Evolutionary conservation across 2,113 vertebrate genomes (phyloP).

Genomic region (Tympanuchus pallidicinctus): DNA sequence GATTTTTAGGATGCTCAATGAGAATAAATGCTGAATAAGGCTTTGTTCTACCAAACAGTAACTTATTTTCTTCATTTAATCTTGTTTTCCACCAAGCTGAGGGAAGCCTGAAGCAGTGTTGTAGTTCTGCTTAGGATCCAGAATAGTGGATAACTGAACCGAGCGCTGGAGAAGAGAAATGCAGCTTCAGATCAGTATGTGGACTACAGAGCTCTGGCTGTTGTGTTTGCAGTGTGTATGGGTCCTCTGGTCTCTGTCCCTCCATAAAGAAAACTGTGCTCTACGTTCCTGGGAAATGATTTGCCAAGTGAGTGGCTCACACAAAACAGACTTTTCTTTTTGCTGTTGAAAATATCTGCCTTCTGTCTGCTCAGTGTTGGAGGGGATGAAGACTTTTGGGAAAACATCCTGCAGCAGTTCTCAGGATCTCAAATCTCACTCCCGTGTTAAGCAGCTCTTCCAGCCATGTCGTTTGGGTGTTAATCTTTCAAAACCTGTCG

Average conservation of each 20-base stretch:
- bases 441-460: not conserved
- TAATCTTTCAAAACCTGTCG: not conserved
- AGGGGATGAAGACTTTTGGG: not conserved
- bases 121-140: not conserved
- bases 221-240: not conserved
- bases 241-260: not conserved
- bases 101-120: not conserved
- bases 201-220: not conserved
- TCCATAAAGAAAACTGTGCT: fast-evolving
- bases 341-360: fast-evolving
- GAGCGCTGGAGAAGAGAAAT: not conserved
- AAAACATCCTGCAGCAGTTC: not conserved
- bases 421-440: not conserved
- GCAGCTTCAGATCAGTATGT: not conserved
- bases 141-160: not conserved
- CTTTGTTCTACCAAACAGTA: not conserved
- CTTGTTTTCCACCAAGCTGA: not conserved
- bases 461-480: no score
- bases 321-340: not conserved
- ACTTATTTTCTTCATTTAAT: not conserved
- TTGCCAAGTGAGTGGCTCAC: fast-evolving
- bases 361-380: not conserved
- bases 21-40: not conserved
- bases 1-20: not conserved
- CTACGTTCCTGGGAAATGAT: not conserved